Percentiles rank a stretch among this genome's conserved stretches.
phyloP scores from a whole-genome alignment of 2,888 invertebrate genomes.

The Aporophyla lueneburgensis region DNA sequence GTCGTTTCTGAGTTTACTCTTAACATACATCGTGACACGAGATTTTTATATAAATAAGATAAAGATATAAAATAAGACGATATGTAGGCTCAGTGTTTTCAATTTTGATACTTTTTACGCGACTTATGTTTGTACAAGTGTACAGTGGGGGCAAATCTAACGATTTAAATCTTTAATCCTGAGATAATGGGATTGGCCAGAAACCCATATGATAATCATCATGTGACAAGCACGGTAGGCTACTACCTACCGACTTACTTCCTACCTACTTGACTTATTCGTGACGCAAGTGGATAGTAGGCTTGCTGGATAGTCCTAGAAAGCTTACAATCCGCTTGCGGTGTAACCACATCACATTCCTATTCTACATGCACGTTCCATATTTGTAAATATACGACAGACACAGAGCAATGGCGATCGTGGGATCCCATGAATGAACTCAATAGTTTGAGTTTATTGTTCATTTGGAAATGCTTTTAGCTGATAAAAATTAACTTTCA shows the following conservation, averaged over 20 bases:
- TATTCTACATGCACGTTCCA: conserved; percentile 24
- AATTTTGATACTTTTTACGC: not conserved
- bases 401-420: conserved; percentile 22
- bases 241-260: not conserved
- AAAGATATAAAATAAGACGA: too few relatives aligned
- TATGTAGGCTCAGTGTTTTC: not conserved
- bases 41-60: too few relatives aligned
- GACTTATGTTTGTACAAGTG: not conserved
- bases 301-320: too few relatives aligned
- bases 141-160: not conserved
- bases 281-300: too few relatives aligned
- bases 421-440: conserved; percentile 1
- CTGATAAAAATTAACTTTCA: too few relatives aligned
- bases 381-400: conserved; percentile 34
- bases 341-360: conserved; percentile 7
- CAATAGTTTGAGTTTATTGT: conserved; percentile 16
- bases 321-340: conserved; percentile 2
- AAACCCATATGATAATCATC: not conserved
- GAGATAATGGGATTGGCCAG: too few relatives aligned
- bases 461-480: not conserved
- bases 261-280: too few relatives aligned
- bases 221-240: too few relatives aligned
- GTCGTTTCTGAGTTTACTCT: too few relatives aligned
- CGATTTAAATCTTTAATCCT: too few relatives aligned
- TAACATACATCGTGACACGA: too few relatives aligned